phyloP scores from a whole-genome alignment of 2,888 invertebrate species.

The Pteria penguin region DNA sequence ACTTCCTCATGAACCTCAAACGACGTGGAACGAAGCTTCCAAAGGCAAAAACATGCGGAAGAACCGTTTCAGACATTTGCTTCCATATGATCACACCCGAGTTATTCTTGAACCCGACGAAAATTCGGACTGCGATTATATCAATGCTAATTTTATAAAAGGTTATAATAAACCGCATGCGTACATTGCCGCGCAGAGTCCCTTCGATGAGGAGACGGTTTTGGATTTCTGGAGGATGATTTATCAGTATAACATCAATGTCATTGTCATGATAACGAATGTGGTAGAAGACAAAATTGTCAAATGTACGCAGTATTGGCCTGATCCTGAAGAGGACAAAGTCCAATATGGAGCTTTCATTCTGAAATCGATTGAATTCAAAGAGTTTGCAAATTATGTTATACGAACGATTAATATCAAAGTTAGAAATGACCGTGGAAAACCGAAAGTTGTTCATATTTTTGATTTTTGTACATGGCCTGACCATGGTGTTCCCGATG shows the following conservation, averaged over 20 bases:
- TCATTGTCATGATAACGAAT: slow-evolving; percentile 81
- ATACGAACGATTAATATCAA: slow-evolving; percentile 68
- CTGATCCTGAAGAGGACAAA: slow-evolving; percentile 83
- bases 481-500: slow-evolving; percentile 74
- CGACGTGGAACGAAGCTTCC: slow-evolving; percentile 62
- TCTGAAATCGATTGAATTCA: slow-evolving; percentile 92
- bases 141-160: slow-evolving; percentile 73
- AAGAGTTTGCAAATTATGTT: slow-evolving; percentile 95
- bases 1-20: slow-evolving; percentile 66
- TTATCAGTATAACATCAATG: slow-evolving; percentile 79
- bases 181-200: slow-evolving; percentile 82
- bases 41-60: slow-evolving; percentile 62
- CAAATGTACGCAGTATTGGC: slow-evolving; percentile 97
- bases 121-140: slow-evolving; percentile 67
- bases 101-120: slow-evolving; percentile 66
- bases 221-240: slow-evolving; percentile 82
- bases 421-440: slow-evolving; percentile 39
- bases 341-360: slow-evolving; percentile 91
- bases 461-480: slow-evolving; percentile 79
- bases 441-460: slow-evolving; percentile 56
- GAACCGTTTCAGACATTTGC: slow-evolving; percentile 76
- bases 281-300: slow-evolving; percentile 80
- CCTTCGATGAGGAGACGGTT: slow-evolving; percentile 79
- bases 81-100: slow-evolving; percentile 78
- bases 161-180: slow-evolving; percentile 80